Conservation (phyloP, 2,888 invertebrate genomes). For the Alloscopus bannaensis region DNA sequence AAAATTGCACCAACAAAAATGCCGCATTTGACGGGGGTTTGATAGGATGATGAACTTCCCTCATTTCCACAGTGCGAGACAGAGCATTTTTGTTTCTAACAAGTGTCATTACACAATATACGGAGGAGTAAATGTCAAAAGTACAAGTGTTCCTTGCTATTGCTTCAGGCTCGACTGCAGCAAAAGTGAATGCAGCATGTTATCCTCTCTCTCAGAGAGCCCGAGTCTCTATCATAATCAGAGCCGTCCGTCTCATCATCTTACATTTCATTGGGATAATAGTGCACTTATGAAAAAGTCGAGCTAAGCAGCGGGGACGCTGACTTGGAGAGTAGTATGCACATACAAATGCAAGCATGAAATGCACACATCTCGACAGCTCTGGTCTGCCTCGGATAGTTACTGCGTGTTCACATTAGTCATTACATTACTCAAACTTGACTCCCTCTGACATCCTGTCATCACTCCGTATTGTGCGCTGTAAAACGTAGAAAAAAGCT, state of each 20-base stretch:
- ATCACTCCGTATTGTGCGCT: conserved; percentile 29
- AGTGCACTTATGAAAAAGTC: conserved; percentile 13
- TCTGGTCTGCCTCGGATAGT: too few relatives aligned
- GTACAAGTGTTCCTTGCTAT: conserved; percentile 17
- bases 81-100: too few relatives aligned
- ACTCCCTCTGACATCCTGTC: conserved; percentile 55
- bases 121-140: neutral
- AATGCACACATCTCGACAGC: neutral
- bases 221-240: too few relatives aligned
- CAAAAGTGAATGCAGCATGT: too few relatives aligned
- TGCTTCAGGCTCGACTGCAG: too few relatives aligned
- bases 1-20: too few relatives aligned
- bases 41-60: conserved; percentile 21
- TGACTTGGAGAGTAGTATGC: too few relatives aligned
- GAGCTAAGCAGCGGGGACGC: too few relatives aligned
- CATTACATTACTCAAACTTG: conserved; percentile 29
- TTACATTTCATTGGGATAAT: conserved; percentile 29
- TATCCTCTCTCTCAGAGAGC: too few relatives aligned
- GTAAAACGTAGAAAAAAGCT: neutral
- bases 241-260: conserved; percentile 28
- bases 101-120: neutral
- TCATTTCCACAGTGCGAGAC: neutral
- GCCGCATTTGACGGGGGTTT: too few relatives aligned
- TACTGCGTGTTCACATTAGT: conserved; percentile 45
- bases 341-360: too few relatives aligned